Evolutionary conservation across 2,113 vertebrate genomes (phyloP).

Genomic region (Anolis sagrei): DNA sequence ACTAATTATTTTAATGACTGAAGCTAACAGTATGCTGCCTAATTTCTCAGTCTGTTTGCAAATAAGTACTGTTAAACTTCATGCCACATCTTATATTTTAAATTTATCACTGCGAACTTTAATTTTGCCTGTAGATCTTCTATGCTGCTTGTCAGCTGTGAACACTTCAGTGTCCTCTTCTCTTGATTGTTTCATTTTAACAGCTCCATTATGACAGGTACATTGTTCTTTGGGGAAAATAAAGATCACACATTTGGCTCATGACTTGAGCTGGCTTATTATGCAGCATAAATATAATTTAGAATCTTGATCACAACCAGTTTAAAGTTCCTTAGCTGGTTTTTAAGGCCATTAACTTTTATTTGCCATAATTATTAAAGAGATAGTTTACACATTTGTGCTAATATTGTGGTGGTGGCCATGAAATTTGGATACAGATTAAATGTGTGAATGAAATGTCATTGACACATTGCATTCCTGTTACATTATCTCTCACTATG

Average conservation of each 20-base stretch:
- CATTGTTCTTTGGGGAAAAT: constrained; percentile 5
- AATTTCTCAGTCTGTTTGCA: constrained; percentile 41
- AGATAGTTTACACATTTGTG: not conserved
- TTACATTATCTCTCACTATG: too few relatives aligned
- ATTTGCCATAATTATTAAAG: not conserved
- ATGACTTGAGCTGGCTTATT: constrained; percentile 7
- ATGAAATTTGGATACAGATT: not conserved
- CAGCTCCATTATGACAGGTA: constrained; percentile 50
- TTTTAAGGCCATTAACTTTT: not conserved
- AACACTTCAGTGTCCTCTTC: constrained; percentile 28
- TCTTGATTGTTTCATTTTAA: constrained; percentile 32
- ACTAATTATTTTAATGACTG: constrained; percentile 57
- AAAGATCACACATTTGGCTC: constrained; percentile 35
- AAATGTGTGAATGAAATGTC: not conserved
- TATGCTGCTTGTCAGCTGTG: constrained; percentile 35
- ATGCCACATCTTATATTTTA: constrained; percentile 39
- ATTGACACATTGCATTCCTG: too few relatives aligned
- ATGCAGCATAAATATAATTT: not conserved
- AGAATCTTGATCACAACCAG: not conserved
- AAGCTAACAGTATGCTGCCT: constrained; percentile 53
- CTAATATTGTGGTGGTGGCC: not conserved
- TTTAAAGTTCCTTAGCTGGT: not conserved
- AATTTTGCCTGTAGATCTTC: constrained; percentile 53
- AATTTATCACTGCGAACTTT: constrained; percentile 37
- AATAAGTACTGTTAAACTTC: constrained; percentile 49